Conservation (phyloP, 2,113 vertebrate genomes). For the Semicossyphus pulcher region DNA sequence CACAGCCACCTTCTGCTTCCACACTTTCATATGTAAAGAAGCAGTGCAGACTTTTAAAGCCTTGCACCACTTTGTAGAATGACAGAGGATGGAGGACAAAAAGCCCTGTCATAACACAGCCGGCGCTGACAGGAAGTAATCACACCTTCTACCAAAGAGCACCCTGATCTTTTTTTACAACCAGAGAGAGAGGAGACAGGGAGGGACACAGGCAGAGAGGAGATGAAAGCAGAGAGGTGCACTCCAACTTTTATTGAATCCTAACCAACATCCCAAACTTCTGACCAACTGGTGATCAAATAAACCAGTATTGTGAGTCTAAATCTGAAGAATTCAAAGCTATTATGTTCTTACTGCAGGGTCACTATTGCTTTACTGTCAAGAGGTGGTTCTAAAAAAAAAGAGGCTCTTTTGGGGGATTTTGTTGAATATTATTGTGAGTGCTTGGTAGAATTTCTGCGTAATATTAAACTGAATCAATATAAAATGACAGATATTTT, state of each 20-base stretch:
- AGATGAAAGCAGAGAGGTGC: constrained; percentile 57
- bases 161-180: constrained; percentile 71
- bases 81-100: constrained; percentile 52
- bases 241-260: constrained; percentile 26
- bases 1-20: constrained; percentile 50
- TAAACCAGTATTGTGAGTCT: neutral
- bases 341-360: neutral
- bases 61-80: constrained; percentile 55
- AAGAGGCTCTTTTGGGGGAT: neutral
- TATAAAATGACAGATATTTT: no score
- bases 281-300: constrained; percentile 16
- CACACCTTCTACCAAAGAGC: constrained; percentile 72
- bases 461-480: no score
- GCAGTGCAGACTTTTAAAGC: constrained; percentile 55
- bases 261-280: constrained; percentile 18
- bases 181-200: constrained; percentile 37
- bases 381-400: no score
- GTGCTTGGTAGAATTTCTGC: no score
- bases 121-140: constrained; percentile 69
- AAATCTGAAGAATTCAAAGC: neutral
- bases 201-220: constrained; percentile 26
- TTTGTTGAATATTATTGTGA: no score
- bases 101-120: constrained; percentile 70
- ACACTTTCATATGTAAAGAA: constrained; percentile 74
- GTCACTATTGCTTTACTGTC: neutral